Conservation (phyloP, 2,797 vertebrate species). For the Megaceryle alcyon region DNA sequence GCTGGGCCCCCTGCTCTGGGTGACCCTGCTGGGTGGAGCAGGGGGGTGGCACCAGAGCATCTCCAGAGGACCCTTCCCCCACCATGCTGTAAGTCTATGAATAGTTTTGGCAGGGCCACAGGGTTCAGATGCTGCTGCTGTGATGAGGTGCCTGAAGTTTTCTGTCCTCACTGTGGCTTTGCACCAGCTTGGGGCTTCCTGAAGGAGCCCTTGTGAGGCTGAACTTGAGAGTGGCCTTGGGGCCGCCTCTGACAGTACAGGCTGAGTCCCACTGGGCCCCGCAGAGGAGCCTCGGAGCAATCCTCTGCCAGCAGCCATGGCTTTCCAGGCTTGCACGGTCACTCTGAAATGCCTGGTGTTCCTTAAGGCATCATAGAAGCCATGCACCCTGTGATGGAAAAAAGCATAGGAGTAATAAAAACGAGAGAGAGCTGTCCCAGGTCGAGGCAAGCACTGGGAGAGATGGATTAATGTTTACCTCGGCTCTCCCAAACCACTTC, state of each 20-base stretch:
- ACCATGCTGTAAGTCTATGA: neutral
- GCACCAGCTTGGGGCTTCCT: neutral
- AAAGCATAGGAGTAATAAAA: neutral
- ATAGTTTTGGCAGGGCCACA: fast-evolving
- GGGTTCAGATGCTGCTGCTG: neutral
- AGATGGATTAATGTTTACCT: neutral
- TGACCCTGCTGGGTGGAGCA: neutral
- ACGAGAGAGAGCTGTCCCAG: fast-evolving
- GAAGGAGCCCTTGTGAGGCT: neutral
- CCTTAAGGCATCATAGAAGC: neutral
- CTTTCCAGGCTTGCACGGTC: neutral
- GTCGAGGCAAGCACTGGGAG: too few relatives aligned
- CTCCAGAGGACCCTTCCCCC: neutral
- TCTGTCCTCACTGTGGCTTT: neutral
- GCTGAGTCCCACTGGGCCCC: too few relatives aligned
- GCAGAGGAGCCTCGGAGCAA: neutral
- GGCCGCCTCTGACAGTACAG: neutral
- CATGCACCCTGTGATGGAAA: neutral
- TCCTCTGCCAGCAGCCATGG: neutral
- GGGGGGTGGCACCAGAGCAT: neutral
- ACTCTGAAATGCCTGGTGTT: neutral
- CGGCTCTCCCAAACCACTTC: neutral
- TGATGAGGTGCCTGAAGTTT: neutral
- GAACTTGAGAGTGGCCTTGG: neutral
- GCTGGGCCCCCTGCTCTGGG: neutral